Conservation (phyloP, 2,888 invertebrate genomes). For the Netelia inedita region DNA sequence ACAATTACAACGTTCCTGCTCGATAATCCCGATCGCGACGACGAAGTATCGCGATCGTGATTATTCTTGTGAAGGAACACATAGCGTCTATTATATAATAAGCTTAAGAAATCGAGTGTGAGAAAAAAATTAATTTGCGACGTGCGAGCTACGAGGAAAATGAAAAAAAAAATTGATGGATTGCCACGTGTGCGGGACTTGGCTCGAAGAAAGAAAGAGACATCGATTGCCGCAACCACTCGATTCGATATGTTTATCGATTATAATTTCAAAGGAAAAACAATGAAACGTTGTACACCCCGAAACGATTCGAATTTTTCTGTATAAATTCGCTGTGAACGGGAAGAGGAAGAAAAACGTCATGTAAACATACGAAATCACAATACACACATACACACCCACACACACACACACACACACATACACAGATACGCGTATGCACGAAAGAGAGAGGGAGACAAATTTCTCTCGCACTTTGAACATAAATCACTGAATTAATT, state of each 20-base stretch:
- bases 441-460: too few species aligned
- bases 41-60: not conserved
- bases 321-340: constrained; percentile 70
- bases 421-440: not conserved
- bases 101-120: constrained; percentile 15
- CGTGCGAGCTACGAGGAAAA: constrained; percentile 63
- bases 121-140: constrained; percentile 57
- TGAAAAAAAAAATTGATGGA: constrained; percentile 39
- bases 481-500: constrained; percentile 14
- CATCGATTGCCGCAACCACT: constrained; percentile 61
- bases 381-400: constrained; percentile 6
- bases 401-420: constrained; percentile 11
- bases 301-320: constrained; percentile 65
- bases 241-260: constrained; percentile 65
- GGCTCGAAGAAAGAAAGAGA: not conserved
- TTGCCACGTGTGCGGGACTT: too few species aligned
- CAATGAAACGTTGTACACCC: constrained; percentile 59
- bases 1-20: not conserved
- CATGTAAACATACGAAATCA: not conserved
- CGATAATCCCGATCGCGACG: constrained; percentile 3
- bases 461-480: not conserved
- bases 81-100: constrained; percentile 15
- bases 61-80: constrained; percentile 10
- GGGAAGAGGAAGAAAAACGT: constrained; percentile 23
- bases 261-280: constrained; percentile 38